Conservation (phyloP, 2,888 invertebrate species). For the Encarsia formosa region DNA sequence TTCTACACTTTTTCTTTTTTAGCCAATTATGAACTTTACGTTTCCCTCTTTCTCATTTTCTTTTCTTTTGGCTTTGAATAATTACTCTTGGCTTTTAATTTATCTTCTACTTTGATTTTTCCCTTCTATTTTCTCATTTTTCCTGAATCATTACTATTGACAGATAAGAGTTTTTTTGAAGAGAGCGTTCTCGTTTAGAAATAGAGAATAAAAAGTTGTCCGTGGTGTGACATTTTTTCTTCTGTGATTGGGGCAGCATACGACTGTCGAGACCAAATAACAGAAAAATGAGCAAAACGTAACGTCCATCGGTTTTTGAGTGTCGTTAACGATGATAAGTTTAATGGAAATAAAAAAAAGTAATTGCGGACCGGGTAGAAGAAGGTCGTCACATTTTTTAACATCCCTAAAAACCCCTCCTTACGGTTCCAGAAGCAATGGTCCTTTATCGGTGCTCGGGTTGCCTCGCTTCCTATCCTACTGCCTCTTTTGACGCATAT, state of each 20-base stretch:
- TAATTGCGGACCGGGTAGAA: conserved; percentile 37
- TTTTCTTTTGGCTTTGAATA: conserved; percentile 9
- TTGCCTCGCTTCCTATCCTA: conserved; percentile 26
- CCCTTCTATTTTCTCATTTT: conserved; percentile 27
- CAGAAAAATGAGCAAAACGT: conserved; percentile 51
- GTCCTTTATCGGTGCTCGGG: conserved; percentile 21
- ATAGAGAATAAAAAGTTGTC: conserved; percentile 39
- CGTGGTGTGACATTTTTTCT: conserved; percentile 80
- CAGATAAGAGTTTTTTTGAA: conserved; percentile 34
- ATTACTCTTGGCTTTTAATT: conserved; percentile 8
- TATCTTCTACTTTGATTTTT: conserved; percentile 18
- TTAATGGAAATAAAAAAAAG: conserved; percentile 8
- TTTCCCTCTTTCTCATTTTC: conserved; percentile 15
- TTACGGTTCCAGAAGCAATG: conserved; percentile 17
- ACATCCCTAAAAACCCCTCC: conserved; percentile 54
- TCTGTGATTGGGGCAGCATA: conserved; percentile 85
- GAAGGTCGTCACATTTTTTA: conserved; percentile 53
- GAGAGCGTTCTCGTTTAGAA: conserved; percentile 38
- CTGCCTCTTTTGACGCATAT: conserved; percentile 49
- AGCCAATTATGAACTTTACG: not conserved
- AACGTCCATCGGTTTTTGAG: conserved; percentile 64
- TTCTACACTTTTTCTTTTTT: conserved; percentile 6
- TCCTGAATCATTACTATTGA: conserved; percentile 23
- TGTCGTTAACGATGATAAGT: conserved; percentile 58
- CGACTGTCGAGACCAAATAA: conserved; percentile 51